Conservation (phyloP, 2,888 invertebrate genomes). For the Catocala nupta region DNA sequence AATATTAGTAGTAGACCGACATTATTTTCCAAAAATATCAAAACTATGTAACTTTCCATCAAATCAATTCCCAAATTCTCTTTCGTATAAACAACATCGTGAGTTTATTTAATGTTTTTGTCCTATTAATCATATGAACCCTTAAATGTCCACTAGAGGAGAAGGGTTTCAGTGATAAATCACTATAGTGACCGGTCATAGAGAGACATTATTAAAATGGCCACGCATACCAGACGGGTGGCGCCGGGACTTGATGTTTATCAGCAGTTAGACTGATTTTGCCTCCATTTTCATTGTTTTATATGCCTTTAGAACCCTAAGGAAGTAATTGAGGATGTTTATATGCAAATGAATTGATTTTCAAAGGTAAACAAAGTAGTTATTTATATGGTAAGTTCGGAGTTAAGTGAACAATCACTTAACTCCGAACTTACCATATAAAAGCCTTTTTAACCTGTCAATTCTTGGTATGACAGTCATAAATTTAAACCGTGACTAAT, state of each 20-base stretch:
- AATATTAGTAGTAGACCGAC: too few species aligned
- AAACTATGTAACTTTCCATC: too few species aligned
- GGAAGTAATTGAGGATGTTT: constrained; percentile 5
- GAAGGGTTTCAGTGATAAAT: constrained; percentile 10
- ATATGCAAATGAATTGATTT: neutral
- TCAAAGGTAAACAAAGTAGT: neutral
- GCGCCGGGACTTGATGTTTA: constrained; percentile 1
- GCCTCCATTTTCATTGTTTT: constrained; percentile 1
- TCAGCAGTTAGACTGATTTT: constrained; percentile 7
- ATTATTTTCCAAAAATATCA: too few species aligned
- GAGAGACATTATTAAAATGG: constrained; percentile 8
- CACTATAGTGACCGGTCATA: neutral
- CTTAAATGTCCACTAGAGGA: neutral
- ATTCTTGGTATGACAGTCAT: too few species aligned
- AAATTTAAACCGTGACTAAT: too few species aligned
- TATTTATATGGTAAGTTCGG: too few species aligned
- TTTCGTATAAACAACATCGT: too few species aligned
- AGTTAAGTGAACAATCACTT: too few species aligned
- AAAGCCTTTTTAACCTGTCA: too few species aligned
- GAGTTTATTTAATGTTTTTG: neutral
- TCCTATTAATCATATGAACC: neutral
- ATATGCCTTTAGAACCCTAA: constrained; percentile 5
- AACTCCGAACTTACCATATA: too few species aligned
- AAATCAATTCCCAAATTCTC: too few species aligned
- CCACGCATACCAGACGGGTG: constrained; percentile 2